Evolutionary conservation across 2,888 invertebrate species (phyloP).

Genomic region (Eristalis intricaria): DNA sequence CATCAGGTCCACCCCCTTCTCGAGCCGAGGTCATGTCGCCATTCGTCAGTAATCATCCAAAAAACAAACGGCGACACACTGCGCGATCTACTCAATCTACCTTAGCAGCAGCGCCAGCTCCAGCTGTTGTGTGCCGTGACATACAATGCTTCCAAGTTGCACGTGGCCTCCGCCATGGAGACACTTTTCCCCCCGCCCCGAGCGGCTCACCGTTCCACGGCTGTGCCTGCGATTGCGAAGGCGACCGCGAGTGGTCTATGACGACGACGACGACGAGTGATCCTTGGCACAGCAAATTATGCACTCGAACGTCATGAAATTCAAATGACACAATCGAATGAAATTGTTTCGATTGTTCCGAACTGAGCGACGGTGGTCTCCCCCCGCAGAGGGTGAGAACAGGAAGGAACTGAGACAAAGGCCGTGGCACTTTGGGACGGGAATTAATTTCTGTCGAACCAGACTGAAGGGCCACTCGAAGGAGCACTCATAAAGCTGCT

Average conservation of each 20-base stretch:
- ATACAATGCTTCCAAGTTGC: constrained; percentile 48
- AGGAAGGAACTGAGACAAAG: constrained; percentile 18
- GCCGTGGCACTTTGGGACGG: not conserved
- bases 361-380: not conserved
- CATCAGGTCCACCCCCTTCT: constrained; percentile 69
- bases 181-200: constrained; percentile 32
- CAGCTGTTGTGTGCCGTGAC: constrained; percentile 55
- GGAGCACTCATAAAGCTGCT: constrained; percentile 48
- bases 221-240: constrained; percentile 37
- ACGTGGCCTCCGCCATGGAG: constrained; percentile 65
- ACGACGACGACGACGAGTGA: constrained; percentile 35
- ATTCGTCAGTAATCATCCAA: constrained; percentile 58
- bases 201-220: not conserved
- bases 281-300: constrained; percentile 60
- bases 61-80: constrained; percentile 13
- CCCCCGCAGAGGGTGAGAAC: constrained; percentile 35
- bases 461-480: constrained; percentile 32
- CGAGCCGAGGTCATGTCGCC: constrained; percentile 66
- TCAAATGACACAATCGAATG: constrained; percentile 51
- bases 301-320: constrained; percentile 57
- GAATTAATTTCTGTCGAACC: constrained; percentile 35
- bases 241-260: constrained; percentile 23
- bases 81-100: constrained; percentile 64
- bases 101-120: constrained; percentile 28
- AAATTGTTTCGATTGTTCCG: constrained; percentile 44